Conservation (phyloP, 2,888 invertebrate species). For the Campoplex capitator region DNA sequence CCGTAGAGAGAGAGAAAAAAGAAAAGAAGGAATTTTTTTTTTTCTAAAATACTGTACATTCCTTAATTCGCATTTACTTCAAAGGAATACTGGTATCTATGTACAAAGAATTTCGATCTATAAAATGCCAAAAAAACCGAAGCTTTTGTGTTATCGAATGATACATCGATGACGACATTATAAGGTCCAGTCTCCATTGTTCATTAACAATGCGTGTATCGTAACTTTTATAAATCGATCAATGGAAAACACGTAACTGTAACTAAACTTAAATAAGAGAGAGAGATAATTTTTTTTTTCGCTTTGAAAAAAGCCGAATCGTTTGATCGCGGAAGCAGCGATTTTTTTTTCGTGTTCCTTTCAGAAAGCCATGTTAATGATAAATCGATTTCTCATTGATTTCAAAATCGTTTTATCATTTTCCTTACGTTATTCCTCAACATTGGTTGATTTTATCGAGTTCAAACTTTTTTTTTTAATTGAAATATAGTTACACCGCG, state of each 20-base stretch:
- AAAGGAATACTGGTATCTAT: slow-evolving; percentile 39
- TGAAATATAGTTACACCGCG: no score
- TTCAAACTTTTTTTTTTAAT: not conserved
- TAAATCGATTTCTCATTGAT: not conserved
- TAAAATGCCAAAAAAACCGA: slow-evolving; percentile 17
- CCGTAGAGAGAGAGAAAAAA: slow-evolving; percentile 10
- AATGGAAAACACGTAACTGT: not conserved
- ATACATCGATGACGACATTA: slow-evolving; percentile 43
- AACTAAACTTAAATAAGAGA: not conserved
- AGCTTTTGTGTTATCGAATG: slow-evolving; percentile 12
- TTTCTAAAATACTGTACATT: slow-evolving; percentile 14
- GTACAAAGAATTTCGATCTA: not conserved
- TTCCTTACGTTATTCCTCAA: not conserved
- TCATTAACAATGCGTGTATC: slow-evolving; percentile 37
- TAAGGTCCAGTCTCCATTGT: slow-evolving; percentile 42
- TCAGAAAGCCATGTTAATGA: not conserved
- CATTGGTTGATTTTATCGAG: not conserved
- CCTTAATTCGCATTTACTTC: slow-evolving; percentile 57
- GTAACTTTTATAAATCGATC: slow-evolving; percentile 21
- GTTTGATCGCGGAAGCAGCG: slow-evolving; percentile 18
- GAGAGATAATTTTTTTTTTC: not conserved
- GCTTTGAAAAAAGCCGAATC: slow-evolving; percentile 47
- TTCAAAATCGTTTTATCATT: not conserved
- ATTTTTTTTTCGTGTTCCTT: not conserved
- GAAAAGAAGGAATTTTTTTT: slow-evolving; percentile 10